phyloP scores from a whole-genome alignment of 2,113 vertebrate genomes.

The Odobenus rosmarus region DNA sequence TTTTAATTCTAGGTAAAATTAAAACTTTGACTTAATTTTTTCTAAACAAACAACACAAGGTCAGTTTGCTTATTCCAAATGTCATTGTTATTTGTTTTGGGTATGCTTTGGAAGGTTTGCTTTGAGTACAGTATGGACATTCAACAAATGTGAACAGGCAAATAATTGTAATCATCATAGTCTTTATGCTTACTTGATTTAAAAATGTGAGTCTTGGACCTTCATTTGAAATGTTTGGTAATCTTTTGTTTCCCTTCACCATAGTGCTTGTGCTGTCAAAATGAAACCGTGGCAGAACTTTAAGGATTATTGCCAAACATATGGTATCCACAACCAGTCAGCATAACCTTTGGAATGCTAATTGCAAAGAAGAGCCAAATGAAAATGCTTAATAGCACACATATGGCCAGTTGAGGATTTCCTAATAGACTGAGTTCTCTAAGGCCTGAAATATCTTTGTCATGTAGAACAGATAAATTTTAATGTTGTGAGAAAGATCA shows the following conservation, averaged over 20 bases:
- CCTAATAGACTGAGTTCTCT: constrained; percentile 46
- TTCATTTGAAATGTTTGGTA: neutral
- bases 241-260: constrained; percentile 50
- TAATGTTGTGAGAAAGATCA: constrained; percentile 30
- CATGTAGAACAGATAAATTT: constrained; percentile 26
- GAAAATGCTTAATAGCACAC: constrained; percentile 68
- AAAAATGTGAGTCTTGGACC: neutral
- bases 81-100: neutral
- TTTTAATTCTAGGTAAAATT: neutral
- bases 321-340: constrained; percentile 71
- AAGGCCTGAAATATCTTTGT: constrained; percentile 44
- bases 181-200: neutral
- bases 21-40: constrained; percentile 30
- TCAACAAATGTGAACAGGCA: neutral
- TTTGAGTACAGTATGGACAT: neutral
- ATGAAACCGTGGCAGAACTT: constrained; percentile 57
- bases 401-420: constrained; percentile 69
- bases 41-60: neutral
- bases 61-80: neutral
- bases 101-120: neutral
- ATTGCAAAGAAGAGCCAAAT: constrained; percentile 69
- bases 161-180: neutral
- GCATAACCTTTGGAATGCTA: constrained; percentile 71
- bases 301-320: constrained; percentile 69
- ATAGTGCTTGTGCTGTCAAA: constrained; percentile 51